Evolutionary conservation across 2,797 vertebrate species (phyloP).

Genomic region (Gambusia yucatana): DNA sequence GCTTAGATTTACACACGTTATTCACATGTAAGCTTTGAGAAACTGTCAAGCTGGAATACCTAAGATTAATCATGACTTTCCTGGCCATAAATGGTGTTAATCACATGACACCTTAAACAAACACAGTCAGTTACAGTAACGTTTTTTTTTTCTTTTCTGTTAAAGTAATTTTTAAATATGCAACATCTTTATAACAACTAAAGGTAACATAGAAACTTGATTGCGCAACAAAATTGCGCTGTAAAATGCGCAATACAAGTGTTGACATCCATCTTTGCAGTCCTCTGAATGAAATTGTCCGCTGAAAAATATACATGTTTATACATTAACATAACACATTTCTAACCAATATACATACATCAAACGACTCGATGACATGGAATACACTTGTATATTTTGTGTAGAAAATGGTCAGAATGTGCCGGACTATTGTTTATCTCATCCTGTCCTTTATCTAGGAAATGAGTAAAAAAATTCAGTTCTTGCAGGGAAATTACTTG

Average conservation of each 20-base stretch:
- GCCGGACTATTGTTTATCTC: not conserved
- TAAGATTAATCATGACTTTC: not conserved
- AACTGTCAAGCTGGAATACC: not conserved
- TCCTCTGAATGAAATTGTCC: not conserved
- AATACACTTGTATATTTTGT: not conserved
- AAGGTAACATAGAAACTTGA: too few species aligned
- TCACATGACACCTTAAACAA: not conserved
- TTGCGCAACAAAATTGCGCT: too few species aligned
- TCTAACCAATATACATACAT: not conserved
- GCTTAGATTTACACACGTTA: not conserved
- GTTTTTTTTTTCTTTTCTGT: not conserved
- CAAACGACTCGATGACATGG: not conserved
- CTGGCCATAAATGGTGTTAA: not conserved
- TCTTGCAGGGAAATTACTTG: not conserved
- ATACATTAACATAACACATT: not conserved
- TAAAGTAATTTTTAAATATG: too few species aligned
- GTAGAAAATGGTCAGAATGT: not conserved
- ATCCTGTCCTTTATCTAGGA: not conserved
- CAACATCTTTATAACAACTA: too few species aligned
- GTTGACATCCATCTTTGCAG: not conserved
- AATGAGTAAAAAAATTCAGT: not conserved
- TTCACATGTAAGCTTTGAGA: not conserved
- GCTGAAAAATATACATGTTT: not conserved
- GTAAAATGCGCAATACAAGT: not conserved
- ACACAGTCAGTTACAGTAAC: not conserved